Percentiles rank a stretch among this genome's conserved stretches.
phyloP scores from a whole-genome alignment of 2,888 invertebrate species.

The Ferrisia virgata region DNA sequence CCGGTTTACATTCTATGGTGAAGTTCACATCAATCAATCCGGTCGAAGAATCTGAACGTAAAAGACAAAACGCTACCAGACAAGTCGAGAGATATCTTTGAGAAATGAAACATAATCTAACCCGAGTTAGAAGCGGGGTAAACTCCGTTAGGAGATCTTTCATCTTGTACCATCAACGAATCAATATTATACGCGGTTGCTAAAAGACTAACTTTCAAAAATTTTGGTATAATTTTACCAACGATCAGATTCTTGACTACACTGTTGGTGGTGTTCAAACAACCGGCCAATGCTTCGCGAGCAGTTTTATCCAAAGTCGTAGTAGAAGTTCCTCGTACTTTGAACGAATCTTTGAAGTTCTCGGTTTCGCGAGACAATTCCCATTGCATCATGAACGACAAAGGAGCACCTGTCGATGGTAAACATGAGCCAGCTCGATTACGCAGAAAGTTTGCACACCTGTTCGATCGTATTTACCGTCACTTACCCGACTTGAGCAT shows the following conservation, averaged over 20 bases:
- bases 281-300: not conserved
- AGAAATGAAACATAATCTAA: not conserved
- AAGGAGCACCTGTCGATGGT: not conserved
- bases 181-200: constrained; percentile 64
- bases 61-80: not conserved
- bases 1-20: not conserved
- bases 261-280: not conserved
- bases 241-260: not conserved
- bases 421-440: not conserved
- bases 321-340: constrained; percentile 2
- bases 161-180: constrained; percentile 59
- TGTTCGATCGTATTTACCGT: not conserved
- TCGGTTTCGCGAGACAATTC: constrained; percentile 30
- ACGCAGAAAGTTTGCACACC: not conserved
- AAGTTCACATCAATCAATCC: not conserved
- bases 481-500: not conserved
- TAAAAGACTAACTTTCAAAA: constrained; percentile 74
- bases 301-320: not conserved
- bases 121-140: not conserved
- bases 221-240: constrained; percentile 68
- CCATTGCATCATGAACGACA: constrained; percentile 27
- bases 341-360: not conserved
- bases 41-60: not conserved
- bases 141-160: not conserved
- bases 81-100: not conserved